Base-by-base conservation (phyloP, 2,888 invertebrate species). In the Chrysodeixis includens region DNA sequence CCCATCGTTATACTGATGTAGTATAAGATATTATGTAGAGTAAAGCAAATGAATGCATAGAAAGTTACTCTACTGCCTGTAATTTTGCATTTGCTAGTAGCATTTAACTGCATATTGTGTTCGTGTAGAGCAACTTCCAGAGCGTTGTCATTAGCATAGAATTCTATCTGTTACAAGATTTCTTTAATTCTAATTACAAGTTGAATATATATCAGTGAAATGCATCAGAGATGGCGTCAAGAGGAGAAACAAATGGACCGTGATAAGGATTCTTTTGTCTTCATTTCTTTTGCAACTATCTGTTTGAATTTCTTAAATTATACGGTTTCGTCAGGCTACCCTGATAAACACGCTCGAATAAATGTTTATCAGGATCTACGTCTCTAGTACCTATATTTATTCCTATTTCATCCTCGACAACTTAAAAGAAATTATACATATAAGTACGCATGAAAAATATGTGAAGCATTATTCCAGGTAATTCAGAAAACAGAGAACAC, bases 1-100 rank as follows among this genome's bases (percentile, higher is more conserved):
- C 72, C 52, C 72, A 76, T 61, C 26, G 30, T 65, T 75, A 56
- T 16, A 20, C 14, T 32, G 55, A 75, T 65, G 40, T 76, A 69
- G 64, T 69, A 44, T 49, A 16, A 74, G 69, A 69, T 74, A 66
- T 46, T 49, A 62, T 49, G 32, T 20, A 18, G 49, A 46, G 30
- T 59, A 57, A 35, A 65, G 35, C 56, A 60, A 56, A 51, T 57
- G 68, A 51, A 53, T 60, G 44, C 66, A 18, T 66, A 46, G 35
- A 56, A 69, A 65, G 56, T 56, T 14, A 35, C 32, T 35, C 18
- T 32, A 35, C 32, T 35, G 20, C 12, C 18, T 35, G 10, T 26
- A 32, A 54, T 32, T 54, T 30, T 55, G n/a, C 54, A 32, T 18
- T 54, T 12, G 32, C 18, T 12, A 54, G 44, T 26, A 44, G 51